Base-by-base conservation (phyloP, 2,113 vertebrate species). In the Spermophilus dauricus region DNA sequence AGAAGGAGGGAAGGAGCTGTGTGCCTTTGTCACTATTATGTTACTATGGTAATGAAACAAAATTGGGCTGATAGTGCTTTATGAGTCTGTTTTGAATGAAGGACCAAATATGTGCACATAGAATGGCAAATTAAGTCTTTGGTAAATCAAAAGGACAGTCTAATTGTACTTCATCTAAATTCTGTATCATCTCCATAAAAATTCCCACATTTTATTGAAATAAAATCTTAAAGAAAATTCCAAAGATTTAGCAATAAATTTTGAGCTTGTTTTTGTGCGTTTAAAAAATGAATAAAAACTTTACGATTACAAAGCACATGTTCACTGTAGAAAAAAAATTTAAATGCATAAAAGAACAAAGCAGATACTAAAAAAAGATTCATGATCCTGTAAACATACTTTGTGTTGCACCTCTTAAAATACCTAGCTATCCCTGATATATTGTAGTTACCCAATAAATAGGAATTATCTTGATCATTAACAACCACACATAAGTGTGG, bases 31-130 rank as follows among this genome's bases (percentile, higher is more conserved):
- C 91, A 76, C 61, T 58, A 2, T 77, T 92, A 9, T 39, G 91
- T 97, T 97, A 88, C 97, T 94, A 96, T 95, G 93, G 94, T 84
- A 92, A 96, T 39, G 53, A 69, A 84, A 63, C 69, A 95, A 82
- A 94, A 78, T 61, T 48, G 34, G 70, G 58, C 75, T 72, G 63
- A 73, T 65, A n/a, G 4, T 84, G 65, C 76, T 89, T 56, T 89
- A 0, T 32, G 56, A 56, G 53, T 90, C 89, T 87, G 37, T 72
- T 82, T 67, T 76, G 30, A 96, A 75, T n/a, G 24, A 80, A 37
- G 56, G 30, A 75, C 51, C 39, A 87, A 94, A 87, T 67, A 34
- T 4, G 18, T 84, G 51, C 75, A 84, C 76, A 75, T n/a, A 56
- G n/a, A 86, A 84, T 76, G 65, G 65, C 51, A 61, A 72, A 88